Evolutionary conservation across 1,140 invertebrate genomes (phyloP).

Genomic region (Aphidius gifuensis): DNA sequence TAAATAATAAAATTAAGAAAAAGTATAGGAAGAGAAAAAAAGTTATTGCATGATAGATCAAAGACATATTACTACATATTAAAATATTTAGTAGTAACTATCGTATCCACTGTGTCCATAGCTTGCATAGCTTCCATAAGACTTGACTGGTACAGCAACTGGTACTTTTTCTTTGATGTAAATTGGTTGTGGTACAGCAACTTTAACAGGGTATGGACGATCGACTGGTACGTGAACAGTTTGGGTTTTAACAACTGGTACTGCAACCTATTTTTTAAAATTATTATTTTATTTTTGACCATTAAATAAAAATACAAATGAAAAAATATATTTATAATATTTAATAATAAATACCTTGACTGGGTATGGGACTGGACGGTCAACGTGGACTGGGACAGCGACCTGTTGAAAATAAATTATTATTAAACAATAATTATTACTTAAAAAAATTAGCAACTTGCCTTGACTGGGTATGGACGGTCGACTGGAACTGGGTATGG

Average conservation of each 20-base stretch:
- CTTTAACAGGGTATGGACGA: constrained; percentile 40
- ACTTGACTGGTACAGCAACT: constrained; percentile 29
- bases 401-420: no score
- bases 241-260: constrained; percentile 2
- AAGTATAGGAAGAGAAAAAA: not conserved
- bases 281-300: no score
- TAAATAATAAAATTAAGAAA: not conserved
- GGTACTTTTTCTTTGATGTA: constrained; percentile 23
- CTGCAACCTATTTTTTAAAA: not conserved
- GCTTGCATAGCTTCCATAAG: constrained; percentile 25
- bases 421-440: not conserved
- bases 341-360: not conserved
- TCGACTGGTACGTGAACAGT: constrained; percentile 26
- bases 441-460: constrained; percentile 25
- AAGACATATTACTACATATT: constrained; percentile 28
- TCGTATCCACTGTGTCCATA: constrained; percentile 23
- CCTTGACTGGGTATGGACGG: constrained; percentile 51
- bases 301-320: not conserved
- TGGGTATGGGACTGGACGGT: no score
- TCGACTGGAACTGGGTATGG: constrained; percentile 48
- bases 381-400: not conserved
- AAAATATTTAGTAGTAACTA: constrained; percentile 24
- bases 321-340: not conserved
- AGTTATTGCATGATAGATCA: constrained; percentile 12
- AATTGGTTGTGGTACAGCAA: constrained; percentile 31